Conservation (phyloP, 2,888 invertebrate genomes). For the Cyrtodaria siliqua region DNA sequence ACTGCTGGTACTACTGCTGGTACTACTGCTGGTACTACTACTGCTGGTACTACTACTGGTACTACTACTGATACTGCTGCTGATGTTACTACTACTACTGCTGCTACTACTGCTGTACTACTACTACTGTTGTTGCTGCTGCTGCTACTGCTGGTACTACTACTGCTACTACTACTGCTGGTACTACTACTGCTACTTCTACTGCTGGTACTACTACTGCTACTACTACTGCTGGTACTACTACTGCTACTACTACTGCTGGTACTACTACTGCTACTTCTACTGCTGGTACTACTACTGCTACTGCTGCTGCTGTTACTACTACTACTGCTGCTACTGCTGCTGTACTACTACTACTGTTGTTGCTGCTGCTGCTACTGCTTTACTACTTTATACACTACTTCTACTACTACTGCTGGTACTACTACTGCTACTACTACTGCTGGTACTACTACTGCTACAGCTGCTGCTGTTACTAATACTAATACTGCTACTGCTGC, state of each 20-base stretch:
- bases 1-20: slow-evolving; percentile 7
- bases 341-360: too few species aligned
- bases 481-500: slow-evolving; percentile 25
- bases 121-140: slow-evolving; percentile 8
- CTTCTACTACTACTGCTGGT: slow-evolving; percentile 16
- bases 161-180: slow-evolving; percentile 20
- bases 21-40: slow-evolving; percentile 11
- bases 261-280: slow-evolving; percentile 16
- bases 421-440: slow-evolving; percentile 9
- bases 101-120: too few species aligned
- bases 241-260: slow-evolving; percentile 16
- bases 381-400: slow-evolving; percentile 6
- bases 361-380: too few species aligned
- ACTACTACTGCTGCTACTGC: slow-evolving; percentile 23
- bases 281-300: slow-evolving; percentile 7
- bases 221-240: slow-evolving; percentile 16
- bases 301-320: slow-evolving; percentile 16
- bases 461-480: slow-evolving; percentile 6
- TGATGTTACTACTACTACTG: too few species aligned
- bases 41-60: not conserved
- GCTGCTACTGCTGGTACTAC: slow-evolving; percentile 12
- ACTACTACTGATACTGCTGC: too few species aligned
- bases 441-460: slow-evolving; percentile 4
- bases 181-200: slow-evolving; percentile 22
- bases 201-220: slow-evolving; percentile 15